These are phyloP conservation scores for Meghimatium bilineatum DNA, from an alignment of 2,888 invertebrate genomes.

Conservation along the genomic window DNA sequence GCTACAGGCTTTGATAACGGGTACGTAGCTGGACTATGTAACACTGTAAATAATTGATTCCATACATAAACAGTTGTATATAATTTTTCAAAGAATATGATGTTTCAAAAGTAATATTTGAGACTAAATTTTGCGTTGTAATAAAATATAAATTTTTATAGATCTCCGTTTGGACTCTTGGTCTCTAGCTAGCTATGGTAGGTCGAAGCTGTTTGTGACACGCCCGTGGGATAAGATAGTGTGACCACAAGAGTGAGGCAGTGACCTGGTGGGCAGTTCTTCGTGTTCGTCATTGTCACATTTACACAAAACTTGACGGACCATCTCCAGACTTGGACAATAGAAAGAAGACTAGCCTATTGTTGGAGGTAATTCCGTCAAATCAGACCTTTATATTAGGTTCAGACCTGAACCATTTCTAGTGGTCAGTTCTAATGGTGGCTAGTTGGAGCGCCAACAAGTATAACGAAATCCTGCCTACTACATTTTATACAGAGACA, in stretches of 20 bases:
- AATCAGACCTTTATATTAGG: not conserved
- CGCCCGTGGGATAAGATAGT: not conserved
- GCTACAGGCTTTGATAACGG: no score
- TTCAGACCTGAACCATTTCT: not conserved
- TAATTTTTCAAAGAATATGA: no score
- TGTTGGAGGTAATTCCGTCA: not conserved
- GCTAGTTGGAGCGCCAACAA: not conserved
- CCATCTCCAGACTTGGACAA: slow-evolving; percentile 7
- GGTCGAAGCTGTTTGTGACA: not conserved
- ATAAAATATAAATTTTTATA: not conserved
- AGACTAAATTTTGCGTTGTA: not conserved
- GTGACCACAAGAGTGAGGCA: not conserved
- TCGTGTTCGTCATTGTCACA: slow-evolving; percentile 50
- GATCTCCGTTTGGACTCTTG: not conserved
- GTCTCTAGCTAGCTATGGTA: not conserved
- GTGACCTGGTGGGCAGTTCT: slow-evolving; percentile 22
- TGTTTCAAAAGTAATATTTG: not conserved
- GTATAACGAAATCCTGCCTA: not conserved
- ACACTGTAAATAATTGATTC: no score
- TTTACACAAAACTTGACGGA: slow-evolving; percentile 11
- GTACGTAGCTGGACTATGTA: no score
- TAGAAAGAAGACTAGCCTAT: not conserved
- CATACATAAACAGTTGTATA: no score
- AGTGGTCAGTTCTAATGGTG: not conserved
- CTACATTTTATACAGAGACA: not conserved